These are phyloP conservation scores for Rhagologus leucostigma DNA, from an alignment of 2,113 vertebrate species.

Conservation along the genomic window DNA sequence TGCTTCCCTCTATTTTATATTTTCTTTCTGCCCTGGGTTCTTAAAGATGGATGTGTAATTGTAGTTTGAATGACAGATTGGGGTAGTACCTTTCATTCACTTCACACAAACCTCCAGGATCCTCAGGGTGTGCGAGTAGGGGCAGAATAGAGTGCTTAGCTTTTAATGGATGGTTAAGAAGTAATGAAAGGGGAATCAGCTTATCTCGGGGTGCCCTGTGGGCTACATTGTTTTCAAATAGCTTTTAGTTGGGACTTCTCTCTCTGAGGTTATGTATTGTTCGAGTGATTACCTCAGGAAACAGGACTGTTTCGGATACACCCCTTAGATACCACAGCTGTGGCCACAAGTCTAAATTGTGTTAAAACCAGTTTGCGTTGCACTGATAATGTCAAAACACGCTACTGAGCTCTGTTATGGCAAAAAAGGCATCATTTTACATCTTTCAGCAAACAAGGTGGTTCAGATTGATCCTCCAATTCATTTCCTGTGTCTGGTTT, in stretches of 20 bases:
- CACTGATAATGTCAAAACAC: background rate
- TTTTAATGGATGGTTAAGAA: slow-evolving; percentile 64
- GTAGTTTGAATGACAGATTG: slow-evolving; percentile 21
- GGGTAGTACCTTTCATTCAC: background rate
- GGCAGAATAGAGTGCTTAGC: slow-evolving; percentile 31
- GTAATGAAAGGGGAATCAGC: slow-evolving; percentile 62
- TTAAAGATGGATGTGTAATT: slow-evolving; percentile 28
- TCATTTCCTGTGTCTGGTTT: background rate
- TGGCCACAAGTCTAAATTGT: background rate
- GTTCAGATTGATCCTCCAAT: background rate
- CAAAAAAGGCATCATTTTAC: background rate
- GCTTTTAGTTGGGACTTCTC: slow-evolving; percentile 42
- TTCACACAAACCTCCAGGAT: background rate
- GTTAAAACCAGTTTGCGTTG: background rate
- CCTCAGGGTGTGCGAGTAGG: background rate
- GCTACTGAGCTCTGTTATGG: background rate
- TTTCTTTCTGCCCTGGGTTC: background rate
- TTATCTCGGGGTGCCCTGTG: slow-evolving; percentile 49
- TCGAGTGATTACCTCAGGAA: slow-evolving; percentile 39
- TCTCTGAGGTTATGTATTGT: background rate
- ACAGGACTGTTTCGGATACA: background rate
- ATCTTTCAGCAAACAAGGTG: background rate
- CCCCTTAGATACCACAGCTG: background rate
- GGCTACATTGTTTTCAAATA: slow-evolving; percentile 56
- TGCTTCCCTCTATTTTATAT: background rate